Base-by-base conservation (phyloP, 2,113 vertebrate genomes). In the Mormyrus lacerda region DNA sequence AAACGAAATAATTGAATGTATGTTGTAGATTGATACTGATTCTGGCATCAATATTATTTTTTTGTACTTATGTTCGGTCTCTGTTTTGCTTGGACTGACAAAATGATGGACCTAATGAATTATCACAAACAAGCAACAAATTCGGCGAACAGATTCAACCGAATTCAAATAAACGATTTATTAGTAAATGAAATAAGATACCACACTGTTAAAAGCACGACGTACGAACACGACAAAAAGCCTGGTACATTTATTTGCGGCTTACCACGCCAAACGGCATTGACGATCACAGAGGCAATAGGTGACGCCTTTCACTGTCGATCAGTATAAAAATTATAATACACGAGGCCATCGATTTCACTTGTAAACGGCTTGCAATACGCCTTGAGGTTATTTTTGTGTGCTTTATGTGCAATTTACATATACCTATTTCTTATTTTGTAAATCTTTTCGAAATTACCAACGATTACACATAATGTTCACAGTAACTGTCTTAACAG, bases 231-330 rank as follows among this genome's bases (percentile, higher is more conserved):
- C 27, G 48, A 58, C 13, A 19, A 5, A 61, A 53, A 31, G 50
- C 35, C 42, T 39, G 87, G 87, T 88, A 31, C 27, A 31, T 69
- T 88, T 44, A 21, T 42, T 69, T 19, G 44, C 17, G 24, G 53
- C n/a, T 44, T 61, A 61, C 35, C 42, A 47, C 19, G 10, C 8
- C 53, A 31, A 45, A 88, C 39, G 4, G 24, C 24, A 65, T 21
- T 61, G 61, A n/a, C 2, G 31, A 88, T 88, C 61, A 47, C n/a
- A 10, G 21, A 45, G 31, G 50, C 47, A 19, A 44, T 19, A 89
- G 73, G 3, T 89, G 88, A 89, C 88, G 88, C 88, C 73, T 83
- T n/a, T 82, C 76, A 82, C 65, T 27, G n/a, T 35, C n/a, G 76
- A 17, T 82, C 24, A 47, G 45, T 31, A 48, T 85, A 85, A n/a